Evolutionary conservation across 2,113 vertebrate species (phyloP), one percentile per base, ranked within the genome.

Genomic region (Phoenicopterus ruber): DNA sequence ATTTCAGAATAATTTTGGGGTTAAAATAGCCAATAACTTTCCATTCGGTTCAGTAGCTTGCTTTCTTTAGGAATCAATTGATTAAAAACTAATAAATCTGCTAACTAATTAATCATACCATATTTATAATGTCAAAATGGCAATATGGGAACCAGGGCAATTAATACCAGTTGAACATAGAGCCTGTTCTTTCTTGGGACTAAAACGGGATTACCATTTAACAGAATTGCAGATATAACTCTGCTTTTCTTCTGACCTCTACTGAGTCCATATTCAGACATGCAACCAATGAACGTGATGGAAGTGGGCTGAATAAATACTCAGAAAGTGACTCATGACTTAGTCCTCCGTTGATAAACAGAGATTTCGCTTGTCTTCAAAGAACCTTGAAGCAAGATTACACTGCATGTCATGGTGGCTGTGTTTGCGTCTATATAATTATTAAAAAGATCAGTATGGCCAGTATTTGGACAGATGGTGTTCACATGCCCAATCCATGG

Each of bases 401-500:
- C 12, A 10, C 36, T 92, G 44, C 28, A 18, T 80, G 73, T 62
- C 69, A 49, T 58, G 54, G 49, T 94, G 54, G 32, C 46, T 73
- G 28, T 89, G 57, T 79, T 94, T 93, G 83, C 87, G 61, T 82
- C 77, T 80, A 70, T 94, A 65, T 54, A 92, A 95, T 87, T 97
- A 96, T 94, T 94, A 80, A 89, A 94, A 95, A 90, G 73, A 94
- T 90, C 13, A 4, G 40, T 94, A 95, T 94, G 96, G 83, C 49
- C 89, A 73, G 57, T 91, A 62, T 93, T 94, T 95, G 91, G 86
- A 96, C 95, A 96, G 94, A 95, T 95, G 95, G 97, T 94, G 88
- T 87, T 96, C 95, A 66, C 70, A 93, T 76, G 73, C 26, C n/a
- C 81, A 91, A 57, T 95, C 93, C 88, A n/a, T 54, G n/a, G 88